Evolutionary conservation across 2,797 vertebrate species (phyloP).

Genomic region (Gadopsis marmoratus): DNA sequence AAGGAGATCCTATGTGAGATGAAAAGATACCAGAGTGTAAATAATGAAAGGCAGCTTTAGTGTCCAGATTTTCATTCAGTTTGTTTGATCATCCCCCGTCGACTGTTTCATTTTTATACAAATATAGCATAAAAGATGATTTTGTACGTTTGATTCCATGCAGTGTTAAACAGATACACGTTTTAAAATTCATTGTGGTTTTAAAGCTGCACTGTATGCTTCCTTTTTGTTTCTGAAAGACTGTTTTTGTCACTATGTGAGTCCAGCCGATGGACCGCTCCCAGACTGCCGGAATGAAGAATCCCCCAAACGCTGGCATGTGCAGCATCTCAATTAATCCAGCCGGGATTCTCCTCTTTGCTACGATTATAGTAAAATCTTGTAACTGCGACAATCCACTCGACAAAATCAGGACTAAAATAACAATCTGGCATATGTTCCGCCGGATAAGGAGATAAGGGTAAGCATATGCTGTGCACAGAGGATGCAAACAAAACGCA

Average conservation of each 20-base stretch:
- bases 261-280: background rate
- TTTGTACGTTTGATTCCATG: constrained; percentile 1
- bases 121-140: constrained; percentile 23
- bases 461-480: constrained; percentile 5
- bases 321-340: background rate
- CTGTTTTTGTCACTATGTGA: constrained; percentile 2
- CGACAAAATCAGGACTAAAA: background rate
- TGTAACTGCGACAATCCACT: constrained; percentile 14
- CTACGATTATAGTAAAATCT: constrained; percentile 3
- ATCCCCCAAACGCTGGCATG: background rate
- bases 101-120: constrained; percentile 11
- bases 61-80: background rate
- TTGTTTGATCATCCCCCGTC: constrained; percentile 16
- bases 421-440: constrained; percentile 7
- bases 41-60: constrained; percentile 6
- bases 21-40: constrained; percentile 5
- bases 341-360: background rate
- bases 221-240: background rate
- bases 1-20: background rate
- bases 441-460: background rate
- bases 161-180: background rate
- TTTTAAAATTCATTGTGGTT: background rate
- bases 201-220: constrained; percentile 1
- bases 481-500: background rate
- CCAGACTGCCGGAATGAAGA: background rate